Conservation (phyloP, 2,888 invertebrate species). For the Tenthredo amoena region DNA sequence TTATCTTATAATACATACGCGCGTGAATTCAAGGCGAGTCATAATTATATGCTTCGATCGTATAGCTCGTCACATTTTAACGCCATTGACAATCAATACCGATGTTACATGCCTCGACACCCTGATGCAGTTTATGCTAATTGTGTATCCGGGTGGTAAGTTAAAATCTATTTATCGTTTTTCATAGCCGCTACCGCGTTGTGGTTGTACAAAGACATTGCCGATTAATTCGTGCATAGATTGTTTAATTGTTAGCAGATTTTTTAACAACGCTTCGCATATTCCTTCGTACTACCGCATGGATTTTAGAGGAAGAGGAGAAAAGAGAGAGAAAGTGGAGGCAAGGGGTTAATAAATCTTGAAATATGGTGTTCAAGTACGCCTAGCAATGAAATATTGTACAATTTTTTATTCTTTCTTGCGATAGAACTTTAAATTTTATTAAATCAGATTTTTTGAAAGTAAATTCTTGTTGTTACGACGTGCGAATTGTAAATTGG, state of each 20-base stretch:
- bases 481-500: neutral
- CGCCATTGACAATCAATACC: neutral
- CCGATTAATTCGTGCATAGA: constrained; percentile 7
- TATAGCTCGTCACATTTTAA: neutral
- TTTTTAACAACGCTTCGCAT: neutral
- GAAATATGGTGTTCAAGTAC: too few species aligned
- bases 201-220: neutral
- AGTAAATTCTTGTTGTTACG: neutral
- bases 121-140: neutral
- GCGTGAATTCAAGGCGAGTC: neutral
- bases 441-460: too few species aligned
- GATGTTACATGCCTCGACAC: neutral
- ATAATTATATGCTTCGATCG: neutral
- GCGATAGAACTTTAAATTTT: too few species aligned
- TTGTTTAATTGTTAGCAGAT: neutral
- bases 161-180: neutral
- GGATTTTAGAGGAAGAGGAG: neutral
- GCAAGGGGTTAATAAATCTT: too few species aligned
- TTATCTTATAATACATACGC: neutral
- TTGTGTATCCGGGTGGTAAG: neutral
- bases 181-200: neutral
- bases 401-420: too few species aligned
- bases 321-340: too few species aligned
- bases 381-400: too few species aligned
- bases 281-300: neutral